Base-by-base conservation (phyloP, 2,113 vertebrate species). In the Hucho hucho region DNA sequence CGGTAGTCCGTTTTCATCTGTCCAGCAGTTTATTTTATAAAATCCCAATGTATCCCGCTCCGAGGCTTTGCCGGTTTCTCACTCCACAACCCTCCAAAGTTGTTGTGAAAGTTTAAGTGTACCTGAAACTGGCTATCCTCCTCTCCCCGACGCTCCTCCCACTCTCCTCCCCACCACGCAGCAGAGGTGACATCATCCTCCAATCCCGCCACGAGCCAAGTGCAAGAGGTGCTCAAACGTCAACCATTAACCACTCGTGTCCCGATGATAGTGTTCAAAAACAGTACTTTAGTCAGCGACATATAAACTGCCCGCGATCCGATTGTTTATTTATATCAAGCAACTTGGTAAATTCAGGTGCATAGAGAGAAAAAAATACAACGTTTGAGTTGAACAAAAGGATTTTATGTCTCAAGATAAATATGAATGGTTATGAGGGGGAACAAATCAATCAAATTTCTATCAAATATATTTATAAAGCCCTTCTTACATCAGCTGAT, bases 111-210 rank as follows among this genome's bases (percentile, higher is more conserved):
- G 84, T 89, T 80, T 56, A 81, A 78, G 70, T 82, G 25, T 69
- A 89, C 89, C 90, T 93, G 89, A 90, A 85, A 84, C 80, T 78
- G 59, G 2, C 65, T 43, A 0, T 14, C 14, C 68, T 9, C 28
- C 64, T 26, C 67, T 6, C 24, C 0, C 6, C 9, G 20, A 56
- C 29, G 76, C 83, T 18, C 20, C 20, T 53, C 37, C 71, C 24
- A 16, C 73, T 43, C 53, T 5, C 56, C 61, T 28, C n/a, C 43
- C 70, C 69, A 5, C 13, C 29, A 24, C 65, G 72, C 26, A 56
- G n/a, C 16, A 18, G 53, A 32, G 53, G 63, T 93, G 90, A 93
- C 89, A 73, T 93, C 90, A 92, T 76, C 82, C 73, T n/a, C 7
- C 74, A 67, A 53, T n/a, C 53, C 18, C 22, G 43, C 73, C 64